Evolutionary conservation across 30 jellyfish, hydroid and myxozoan genomes (phyloP).

Genomic region (Chrysaora quinquecirrha): DNA sequence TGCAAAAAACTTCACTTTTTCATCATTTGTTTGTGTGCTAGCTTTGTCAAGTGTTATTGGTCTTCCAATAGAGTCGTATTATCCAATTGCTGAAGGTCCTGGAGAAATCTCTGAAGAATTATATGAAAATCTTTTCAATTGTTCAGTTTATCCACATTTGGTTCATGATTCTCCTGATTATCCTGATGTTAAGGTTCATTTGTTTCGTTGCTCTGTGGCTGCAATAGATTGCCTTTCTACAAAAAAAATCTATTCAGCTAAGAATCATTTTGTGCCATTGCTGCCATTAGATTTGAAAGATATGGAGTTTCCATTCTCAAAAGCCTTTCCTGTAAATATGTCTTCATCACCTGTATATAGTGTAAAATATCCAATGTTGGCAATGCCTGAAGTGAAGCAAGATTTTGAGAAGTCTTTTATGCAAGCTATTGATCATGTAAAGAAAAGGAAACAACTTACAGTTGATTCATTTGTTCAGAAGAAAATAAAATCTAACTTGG

Average conservation of each 20-base stretch:
- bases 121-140: conserved; percentile 20
- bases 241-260: background rate
- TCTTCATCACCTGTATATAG: too few species aligned
- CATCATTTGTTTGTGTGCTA: conserved; percentile 40
- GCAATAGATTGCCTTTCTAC: conserved; percentile 26
- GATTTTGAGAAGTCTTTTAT: background rate
- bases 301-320: background rate
- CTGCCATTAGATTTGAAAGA: background rate
- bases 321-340: background rate
- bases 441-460: background rate
- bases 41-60: conserved; percentile 47
- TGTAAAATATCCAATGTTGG: background rate
- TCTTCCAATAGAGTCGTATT: conserved; percentile 37
- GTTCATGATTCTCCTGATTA: too few species aligned
- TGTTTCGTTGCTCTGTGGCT: conserved; percentile 40
- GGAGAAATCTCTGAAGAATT: too few species aligned
- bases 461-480: too few species aligned
- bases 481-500: background rate
- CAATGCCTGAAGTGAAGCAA: too few species aligned
- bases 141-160: conserved; percentile 22
- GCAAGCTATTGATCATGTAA: background rate
- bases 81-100: conserved; percentile 5
- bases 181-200: conserved; percentile 22
- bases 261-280: conserved; percentile 53
- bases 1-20: conserved; percentile 1